A percentile compares a stretch with the other conserved stretches of the same genome.
These are phyloP conservation scores for Hippocampus kuda DNA, from an alignment of 2,797 vertebrate species.

Conservation along the genomic window DNA sequence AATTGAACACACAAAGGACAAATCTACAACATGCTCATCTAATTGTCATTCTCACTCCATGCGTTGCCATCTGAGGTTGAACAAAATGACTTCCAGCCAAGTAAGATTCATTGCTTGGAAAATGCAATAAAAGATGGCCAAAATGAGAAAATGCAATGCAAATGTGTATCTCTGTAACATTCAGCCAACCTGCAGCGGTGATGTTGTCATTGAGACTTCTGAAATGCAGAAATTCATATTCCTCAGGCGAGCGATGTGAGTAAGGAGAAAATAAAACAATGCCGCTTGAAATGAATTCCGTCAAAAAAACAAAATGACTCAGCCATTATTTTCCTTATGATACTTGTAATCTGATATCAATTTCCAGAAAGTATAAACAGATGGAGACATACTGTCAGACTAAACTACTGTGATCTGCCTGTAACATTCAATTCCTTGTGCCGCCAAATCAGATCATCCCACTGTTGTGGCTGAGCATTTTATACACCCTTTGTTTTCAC, in stretches of 20 bases:
- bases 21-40: background rate
- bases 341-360: background rate
- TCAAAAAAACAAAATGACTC: background rate
- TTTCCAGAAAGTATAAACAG: background rate
- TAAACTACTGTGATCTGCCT: background rate
- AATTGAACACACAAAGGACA: background rate
- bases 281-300: background rate
- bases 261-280: background rate
- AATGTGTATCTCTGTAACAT: background rate
- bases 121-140: background rate
- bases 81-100: background rate
- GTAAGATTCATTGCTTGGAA: background rate
- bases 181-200: background rate
- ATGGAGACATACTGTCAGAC: background rate
- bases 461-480: slow-evolving; percentile 34
- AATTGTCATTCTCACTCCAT: background rate
- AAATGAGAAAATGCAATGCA: background rate
- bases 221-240: background rate
- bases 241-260: background rate
- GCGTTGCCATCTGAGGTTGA: background rate
- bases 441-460: slow-evolving; percentile 12
- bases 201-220: background rate
- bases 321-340: background rate
- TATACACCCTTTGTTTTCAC: slow-evolving; percentile 55
- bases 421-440: slow-evolving; percentile 14